Evolutionary conservation across 2,888 invertebrate species (phyloP), one percentile per base, ranked within the genome.

Genomic region (Hoplodrina blanda): DNA sequence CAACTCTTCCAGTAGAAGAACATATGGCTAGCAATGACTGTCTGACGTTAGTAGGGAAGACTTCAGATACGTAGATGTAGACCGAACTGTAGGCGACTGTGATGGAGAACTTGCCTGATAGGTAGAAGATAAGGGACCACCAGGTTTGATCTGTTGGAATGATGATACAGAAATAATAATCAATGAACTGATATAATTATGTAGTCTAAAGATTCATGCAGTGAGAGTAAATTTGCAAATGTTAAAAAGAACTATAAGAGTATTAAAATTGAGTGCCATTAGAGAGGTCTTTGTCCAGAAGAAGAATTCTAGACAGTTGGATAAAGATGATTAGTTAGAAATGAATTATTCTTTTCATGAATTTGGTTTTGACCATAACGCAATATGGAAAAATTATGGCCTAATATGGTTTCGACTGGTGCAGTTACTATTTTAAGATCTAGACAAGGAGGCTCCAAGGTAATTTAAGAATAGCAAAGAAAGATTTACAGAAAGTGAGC

Each of bases 41-140:
- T 55, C 97, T 91, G 46, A 97, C 93, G 41, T 95, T 96, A 0
- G 97, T 97, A 0, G 97, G 97, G 86, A 97, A 97, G 80, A 97
- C 96, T 89, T 97, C 97, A 20, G 97, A 97, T 1, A 97, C 97
- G 87, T 97, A 97, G 64, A 97, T 96, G 86, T 97, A 97, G 25
- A 97, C 94, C 0, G 97, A 95, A 49, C 97, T 96, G 87, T 97
- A 97, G 0, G 97, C 96, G 5, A 97, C 96, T 0, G 97, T 97
- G 75, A 97, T 97, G 33, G 96, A 97, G 89, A 97, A 97, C 92
- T 97, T 97, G 1, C 97, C 97, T 0, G 96, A 92, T 15, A 97
- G 91, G 85, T 97, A 97, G 20, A 97, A 81, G 1, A 94, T 70
- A 33, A 97, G 89, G 0, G 96, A 96, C 75, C 94, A 85, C 91